Evolutionary conservation across 1,140 invertebrate genomes (phyloP).

Genomic region (Hydropsyche tenuis): DNA sequence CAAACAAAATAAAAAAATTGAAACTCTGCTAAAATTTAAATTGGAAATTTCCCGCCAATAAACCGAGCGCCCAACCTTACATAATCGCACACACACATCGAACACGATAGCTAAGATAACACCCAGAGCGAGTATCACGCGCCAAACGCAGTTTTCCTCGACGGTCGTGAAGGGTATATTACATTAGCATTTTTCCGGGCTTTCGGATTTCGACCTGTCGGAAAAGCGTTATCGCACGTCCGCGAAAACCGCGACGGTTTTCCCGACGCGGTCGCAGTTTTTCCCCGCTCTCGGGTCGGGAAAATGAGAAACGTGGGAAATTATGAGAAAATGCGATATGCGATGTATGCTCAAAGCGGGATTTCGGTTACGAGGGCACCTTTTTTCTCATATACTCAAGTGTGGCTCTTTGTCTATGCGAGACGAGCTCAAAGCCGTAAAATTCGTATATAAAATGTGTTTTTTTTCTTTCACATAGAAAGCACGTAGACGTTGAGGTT

Average conservation of each 20-base stretch:
- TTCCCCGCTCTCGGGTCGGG: conserved; percentile 1
- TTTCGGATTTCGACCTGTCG: conserved; percentile 6
- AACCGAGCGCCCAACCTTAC: too few species aligned
- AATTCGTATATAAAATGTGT: neutral
- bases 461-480: neutral
- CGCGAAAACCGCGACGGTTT: neutral
- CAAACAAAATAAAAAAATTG: too few species aligned
- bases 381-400: conserved; percentile 15
- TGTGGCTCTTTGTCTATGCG: neutral
- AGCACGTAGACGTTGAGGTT: neutral
- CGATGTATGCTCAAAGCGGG: conserved; percentile 6
- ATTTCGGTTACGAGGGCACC: conserved; percentile 4
- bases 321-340: conserved; percentile 13
- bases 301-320: conserved; percentile 28
- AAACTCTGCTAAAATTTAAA: too few species aligned
- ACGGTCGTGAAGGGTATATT: neutral
- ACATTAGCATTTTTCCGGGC: conserved; percentile 13
- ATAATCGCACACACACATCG: too few species aligned
- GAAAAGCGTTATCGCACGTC: neutral
- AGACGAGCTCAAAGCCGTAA: neutral
- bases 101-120: too few species aligned
- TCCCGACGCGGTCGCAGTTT: neutral
- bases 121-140: too few species aligned
- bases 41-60: too few species aligned
- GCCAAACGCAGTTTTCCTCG: too few species aligned